Evolutionary conservation across 1,140 invertebrate species (phyloP), one percentile per base, ranked within the genome.

Genomic region (Drosophila pruinosa): DNA sequence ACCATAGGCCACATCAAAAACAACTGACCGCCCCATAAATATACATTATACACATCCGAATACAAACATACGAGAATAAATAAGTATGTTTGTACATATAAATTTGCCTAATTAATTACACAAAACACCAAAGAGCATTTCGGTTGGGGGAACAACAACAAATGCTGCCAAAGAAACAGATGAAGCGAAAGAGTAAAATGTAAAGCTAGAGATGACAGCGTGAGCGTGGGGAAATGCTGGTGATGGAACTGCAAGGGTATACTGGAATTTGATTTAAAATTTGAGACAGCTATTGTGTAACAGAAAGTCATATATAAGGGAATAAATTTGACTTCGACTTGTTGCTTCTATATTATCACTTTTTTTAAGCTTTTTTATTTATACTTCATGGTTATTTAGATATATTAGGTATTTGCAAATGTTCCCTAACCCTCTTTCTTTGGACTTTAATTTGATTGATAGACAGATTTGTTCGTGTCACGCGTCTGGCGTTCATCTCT

Each of bases 41-140:
- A 53, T 36, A 38, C 19, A 38, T 52, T 50, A 15, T 34, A 52
- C 41, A 41, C 10, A 50, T 12, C 6, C 36, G 17, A 19, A 54
- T 52, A 28, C 7, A 12, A 8, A 14, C 15, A 36, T 14, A 21
- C 8, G 8, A 6, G 21, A 34, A 36, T 43, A 34, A 54, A 22
- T 41, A 28, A 48, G 28, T 72, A 17, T 59, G 36, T 41, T 45
- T 62, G 58, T 70, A 59, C 59, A 59, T 74, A 86, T 74, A 69
- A 86, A 86, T 88, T 86, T 86, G 81, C 73, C 77, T 86, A 86
- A 86, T 86, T 86, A 86, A 86, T 86, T 86, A 81, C 81, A 80
- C 57, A 77, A 80, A 79, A 79, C 59, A 79, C 48, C 53, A 65
- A 69, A 56, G 70, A 47, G 63, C 48, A 62, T 56, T 58, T 43